Percentiles rank a stretch among this genome's conserved stretches.
phyloP scores from a whole-genome alignment of 2,113 vertebrate species.

The Rhea pennata region DNA sequence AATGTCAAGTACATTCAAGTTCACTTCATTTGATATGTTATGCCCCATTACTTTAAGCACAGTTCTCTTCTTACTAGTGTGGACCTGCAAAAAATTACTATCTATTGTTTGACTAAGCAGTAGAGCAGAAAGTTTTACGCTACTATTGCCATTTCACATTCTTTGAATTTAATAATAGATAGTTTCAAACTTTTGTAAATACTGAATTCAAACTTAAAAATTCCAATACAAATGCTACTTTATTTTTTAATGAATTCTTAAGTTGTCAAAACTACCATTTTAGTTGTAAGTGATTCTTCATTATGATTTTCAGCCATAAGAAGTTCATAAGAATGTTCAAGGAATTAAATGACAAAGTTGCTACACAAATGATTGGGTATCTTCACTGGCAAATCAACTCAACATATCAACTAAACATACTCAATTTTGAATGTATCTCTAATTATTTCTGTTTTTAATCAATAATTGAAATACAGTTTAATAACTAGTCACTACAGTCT shows the following conservation, averaged over 20 bases:
- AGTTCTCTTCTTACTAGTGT: too few species aligned
- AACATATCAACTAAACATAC: not conserved
- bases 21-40: too few species aligned
- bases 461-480: not conserved
- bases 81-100: too few species aligned
- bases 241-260: not conserved
- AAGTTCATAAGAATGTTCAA: not conserved
- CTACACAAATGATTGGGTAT: not conserved
- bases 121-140: too few species aligned
- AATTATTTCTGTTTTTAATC: not conserved
- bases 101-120: too few species aligned
- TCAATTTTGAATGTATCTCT: not conserved
- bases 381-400: not conserved
- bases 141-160: too few species aligned
- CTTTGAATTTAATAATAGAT: too few species aligned
- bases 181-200: too few species aligned
- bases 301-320: not conserved
- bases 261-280: not conserved
- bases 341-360: not conserved
- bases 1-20: too few species aligned
- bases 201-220: not conserved
- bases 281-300: not conserved
- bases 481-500: not conserved
- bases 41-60: too few species aligned
- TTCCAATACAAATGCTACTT: not conserved